Evolutionary conservation across 1,140 invertebrate species (phyloP).

Genomic region (Physella acuta): DNA sequence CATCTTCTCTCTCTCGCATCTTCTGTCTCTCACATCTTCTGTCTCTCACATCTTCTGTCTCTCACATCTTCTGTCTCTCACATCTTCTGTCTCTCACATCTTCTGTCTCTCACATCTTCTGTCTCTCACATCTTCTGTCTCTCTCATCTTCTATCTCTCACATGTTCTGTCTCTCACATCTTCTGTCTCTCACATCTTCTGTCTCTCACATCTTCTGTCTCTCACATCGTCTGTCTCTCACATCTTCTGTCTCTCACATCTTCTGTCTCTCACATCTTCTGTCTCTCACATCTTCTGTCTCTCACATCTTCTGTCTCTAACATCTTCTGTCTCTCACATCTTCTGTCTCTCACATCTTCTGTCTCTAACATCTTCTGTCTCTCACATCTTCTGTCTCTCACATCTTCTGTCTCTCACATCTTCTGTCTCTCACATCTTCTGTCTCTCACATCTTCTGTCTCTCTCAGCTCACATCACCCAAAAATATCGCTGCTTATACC

Average conservation of each 20-base stretch:
- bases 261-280: not conserved
- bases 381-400: not conserved
- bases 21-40: not conserved
- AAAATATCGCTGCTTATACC: not conserved
- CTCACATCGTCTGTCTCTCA: not conserved
- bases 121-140: not conserved
- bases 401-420: too few relatives aligned
- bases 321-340: too few relatives aligned
- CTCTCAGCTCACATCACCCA: not conserved
- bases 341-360: not conserved
- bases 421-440: not conserved
- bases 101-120: slow-evolving; percentile 1
- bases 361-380: too few relatives aligned
- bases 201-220: not conserved
- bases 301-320: not conserved
- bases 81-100: not conserved
- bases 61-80: not conserved
- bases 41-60: slow-evolving; percentile 3
- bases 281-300: slow-evolving; percentile 1
- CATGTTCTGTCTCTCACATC: not conserved
- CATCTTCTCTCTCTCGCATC: not conserved
- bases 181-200: not conserved
- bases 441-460: not conserved
- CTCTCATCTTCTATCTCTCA: not conserved
- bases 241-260: not conserved